Percentiles rank a stretch among this genome's conserved stretches.
Conservation (phyloP, 2,888 invertebrate genomes). For the Megalurothrips usitatus region DNA sequence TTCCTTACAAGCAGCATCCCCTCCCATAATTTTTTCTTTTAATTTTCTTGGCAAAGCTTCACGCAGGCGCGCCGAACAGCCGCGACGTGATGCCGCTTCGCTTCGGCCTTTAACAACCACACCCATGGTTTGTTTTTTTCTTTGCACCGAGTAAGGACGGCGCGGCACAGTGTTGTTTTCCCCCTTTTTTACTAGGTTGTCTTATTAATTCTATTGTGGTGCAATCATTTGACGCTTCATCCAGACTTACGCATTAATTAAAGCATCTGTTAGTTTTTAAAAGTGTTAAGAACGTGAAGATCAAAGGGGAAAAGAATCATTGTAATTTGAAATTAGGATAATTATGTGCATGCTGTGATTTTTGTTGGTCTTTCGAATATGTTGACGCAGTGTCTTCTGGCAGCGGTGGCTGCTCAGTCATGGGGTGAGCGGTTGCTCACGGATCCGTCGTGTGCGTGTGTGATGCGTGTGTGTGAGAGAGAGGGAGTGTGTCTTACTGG, state of each 20-base stretch:
- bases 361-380: constrained; percentile 23
- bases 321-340: constrained; percentile 6
- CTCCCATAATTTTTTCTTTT: no score
- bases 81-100: no score
- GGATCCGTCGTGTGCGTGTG: not conserved
- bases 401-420: not conserved
- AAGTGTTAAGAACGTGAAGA: not conserved
- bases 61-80: no score
- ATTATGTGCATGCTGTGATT: constrained; percentile 25
- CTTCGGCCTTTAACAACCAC: no score
- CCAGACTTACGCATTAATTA: constrained; percentile 4
- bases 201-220: not conserved
- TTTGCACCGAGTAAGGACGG: not conserved
- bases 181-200: not conserved
- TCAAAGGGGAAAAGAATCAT: not conserved
- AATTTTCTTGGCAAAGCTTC: no score
- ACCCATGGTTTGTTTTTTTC: no score
- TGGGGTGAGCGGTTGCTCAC: constrained; percentile 11
- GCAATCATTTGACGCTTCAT: constrained; percentile 22
- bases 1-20: no score
- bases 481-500: not conserved
- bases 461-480: not conserved
- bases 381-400: constrained; percentile 4
- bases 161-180: not conserved
- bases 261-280: constrained; percentile 10